Percentiles rank a stretch among this genome's conserved stretches.
phyloP scores from a whole-genome alignment of 53 echinoderm and acorn worm genomes.

The Mesocentrotus franciscanus region DNA sequence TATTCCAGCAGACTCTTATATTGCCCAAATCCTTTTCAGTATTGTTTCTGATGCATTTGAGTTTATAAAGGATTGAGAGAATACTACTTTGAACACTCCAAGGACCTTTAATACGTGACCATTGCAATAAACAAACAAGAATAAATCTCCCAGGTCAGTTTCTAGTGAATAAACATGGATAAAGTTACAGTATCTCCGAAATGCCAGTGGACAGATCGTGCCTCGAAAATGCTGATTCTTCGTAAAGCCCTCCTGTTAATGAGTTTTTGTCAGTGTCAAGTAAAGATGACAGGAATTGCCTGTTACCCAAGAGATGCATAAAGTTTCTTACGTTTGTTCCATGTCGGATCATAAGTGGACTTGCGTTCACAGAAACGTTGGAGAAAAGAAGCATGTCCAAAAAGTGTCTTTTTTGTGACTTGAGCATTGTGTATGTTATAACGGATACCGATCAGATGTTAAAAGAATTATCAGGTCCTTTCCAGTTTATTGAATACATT shows the following conservation, averaged over 20 bases:
- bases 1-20: neutral
- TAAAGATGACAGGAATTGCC: neutral
- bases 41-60: neutral
- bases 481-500: no score
- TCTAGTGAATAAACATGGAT: neutral
- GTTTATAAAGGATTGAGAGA: neutral
- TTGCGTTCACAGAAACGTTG: neutral
- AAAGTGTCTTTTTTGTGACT: neutral
- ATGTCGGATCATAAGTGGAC: neutral
- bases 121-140: neutral
- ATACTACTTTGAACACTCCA: neutral
- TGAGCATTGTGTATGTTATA: neutral
- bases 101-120: neutral
- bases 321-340: neutral
- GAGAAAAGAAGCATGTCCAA: neutral
- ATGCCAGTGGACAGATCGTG: neutral
- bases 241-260: neutral
- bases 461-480: no score
- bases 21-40: neutral
- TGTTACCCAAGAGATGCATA: neutral
- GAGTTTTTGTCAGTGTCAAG: neutral
- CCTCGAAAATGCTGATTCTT: neutral
- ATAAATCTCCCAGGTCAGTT: neutral
- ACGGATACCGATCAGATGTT: neutral
- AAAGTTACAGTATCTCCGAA: conserved; percentile 15